Conservation (phyloP, 53 echinoderm and acorn worm species). For the Temnopleurus reevesii region DNA sequence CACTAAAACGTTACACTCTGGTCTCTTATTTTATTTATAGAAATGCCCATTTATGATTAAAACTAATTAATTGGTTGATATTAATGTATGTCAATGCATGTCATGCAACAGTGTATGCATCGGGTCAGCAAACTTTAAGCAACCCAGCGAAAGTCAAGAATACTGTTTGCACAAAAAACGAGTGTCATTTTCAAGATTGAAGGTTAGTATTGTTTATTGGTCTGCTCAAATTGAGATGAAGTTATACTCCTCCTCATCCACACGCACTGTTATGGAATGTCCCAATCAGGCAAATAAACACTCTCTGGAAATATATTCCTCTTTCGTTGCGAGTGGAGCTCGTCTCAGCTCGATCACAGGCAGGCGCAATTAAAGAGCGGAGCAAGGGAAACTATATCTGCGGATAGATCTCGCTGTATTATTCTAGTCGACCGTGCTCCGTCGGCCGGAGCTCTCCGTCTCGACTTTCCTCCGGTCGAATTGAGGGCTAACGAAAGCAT, state of each 20-base stretch:
- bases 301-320: neutral
- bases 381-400: neutral
- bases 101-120: too few species aligned
- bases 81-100: too few species aligned
- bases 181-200: neutral
- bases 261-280: neutral
- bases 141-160: too few species aligned
- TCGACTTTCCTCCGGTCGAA: slow-evolving; percentile 9
- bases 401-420: slow-evolving; percentile 7
- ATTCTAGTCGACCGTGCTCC: neutral
- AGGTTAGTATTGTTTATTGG: neutral
- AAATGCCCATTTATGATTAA: too few species aligned
- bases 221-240: neutral
- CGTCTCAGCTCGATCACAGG: neutral
- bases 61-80: too few species aligned
- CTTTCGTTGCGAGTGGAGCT: too few species aligned
- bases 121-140: too few species aligned
- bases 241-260: neutral
- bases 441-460: neutral
- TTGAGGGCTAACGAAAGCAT: slow-evolving; percentile 31
- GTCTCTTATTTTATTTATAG: too few species aligned
- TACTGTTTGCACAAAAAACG: too few species aligned
- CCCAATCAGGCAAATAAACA: neutral
- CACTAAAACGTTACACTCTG: too few species aligned
- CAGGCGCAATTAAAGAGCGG: slow-evolving; percentile 4